Conservation (phyloP, 2,113 vertebrate genomes). For the Glaucidium brasilianum region DNA sequence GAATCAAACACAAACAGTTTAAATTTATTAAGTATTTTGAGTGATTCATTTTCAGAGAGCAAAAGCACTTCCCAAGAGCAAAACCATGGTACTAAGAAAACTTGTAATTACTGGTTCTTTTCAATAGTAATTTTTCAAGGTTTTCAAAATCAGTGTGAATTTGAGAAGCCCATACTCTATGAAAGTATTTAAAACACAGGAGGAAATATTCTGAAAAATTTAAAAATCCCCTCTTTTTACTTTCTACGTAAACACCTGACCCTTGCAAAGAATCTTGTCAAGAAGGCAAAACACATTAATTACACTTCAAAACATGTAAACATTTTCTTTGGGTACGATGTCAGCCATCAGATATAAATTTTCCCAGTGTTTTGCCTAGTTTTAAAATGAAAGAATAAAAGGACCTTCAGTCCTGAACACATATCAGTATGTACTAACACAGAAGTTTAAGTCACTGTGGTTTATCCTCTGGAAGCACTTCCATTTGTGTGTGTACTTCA, state of each 20-base stretch:
- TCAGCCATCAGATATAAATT: not conserved
- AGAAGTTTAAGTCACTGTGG: not conserved
- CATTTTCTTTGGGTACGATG: not conserved
- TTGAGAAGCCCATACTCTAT: not conserved
- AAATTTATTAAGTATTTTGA: not conserved
- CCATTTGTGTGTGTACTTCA: not conserved
- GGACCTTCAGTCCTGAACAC: not conserved
- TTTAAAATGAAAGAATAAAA: not conserved
- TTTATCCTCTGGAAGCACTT: constrained; percentile 17
- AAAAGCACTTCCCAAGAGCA: not conserved
- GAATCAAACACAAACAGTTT: not conserved
- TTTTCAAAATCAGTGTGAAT: not conserved
- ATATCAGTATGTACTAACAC: not conserved
- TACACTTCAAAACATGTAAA: constrained; percentile 20
- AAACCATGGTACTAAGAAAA: not conserved
- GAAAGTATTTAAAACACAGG: not conserved
- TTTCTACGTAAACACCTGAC: not conserved
- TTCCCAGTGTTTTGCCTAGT: not conserved
- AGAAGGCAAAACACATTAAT: not conserved
- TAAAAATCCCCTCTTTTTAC: not conserved
- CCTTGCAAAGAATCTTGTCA: not conserved
- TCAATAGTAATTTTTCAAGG: not conserved
- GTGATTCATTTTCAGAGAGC: not conserved
- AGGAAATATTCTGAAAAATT: not conserved
- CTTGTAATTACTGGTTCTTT: not conserved